Percentiles rank a stretch among this genome's conserved stretches.
phyloP scores from a whole-genome alignment of 1,140 invertebrate genomes.

The Orussus abietinus region DNA sequence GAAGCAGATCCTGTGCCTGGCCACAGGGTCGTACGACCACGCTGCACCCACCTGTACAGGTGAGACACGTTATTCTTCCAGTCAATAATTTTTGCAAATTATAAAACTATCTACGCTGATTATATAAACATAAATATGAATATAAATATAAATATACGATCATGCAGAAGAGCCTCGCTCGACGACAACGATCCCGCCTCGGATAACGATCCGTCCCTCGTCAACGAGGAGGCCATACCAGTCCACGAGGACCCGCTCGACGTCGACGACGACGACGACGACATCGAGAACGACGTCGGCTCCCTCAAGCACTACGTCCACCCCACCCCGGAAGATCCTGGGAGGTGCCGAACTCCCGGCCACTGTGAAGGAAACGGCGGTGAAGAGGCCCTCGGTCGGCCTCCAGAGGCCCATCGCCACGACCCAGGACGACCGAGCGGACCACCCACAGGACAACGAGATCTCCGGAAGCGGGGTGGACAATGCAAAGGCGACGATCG shows the following conservation, averaged over 20 bases:
- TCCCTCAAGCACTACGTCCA: conserved; percentile 17
- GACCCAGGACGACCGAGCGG: conserved; percentile 1
- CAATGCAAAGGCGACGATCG: conserved; percentile 51
- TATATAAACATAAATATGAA: conserved; percentile 7
- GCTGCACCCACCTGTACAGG: conserved; percentile 69
- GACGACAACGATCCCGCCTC: conserved; percentile 17
- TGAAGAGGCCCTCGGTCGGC: conserved; percentile 38
- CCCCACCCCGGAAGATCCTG: conserved; percentile 6
- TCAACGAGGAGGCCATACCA: conserved; percentile 32
- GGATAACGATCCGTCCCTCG: conserved; percentile 31
- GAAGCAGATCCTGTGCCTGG: conserved; percentile 65
- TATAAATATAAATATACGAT: background rate
- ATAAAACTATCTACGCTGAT: background rate
- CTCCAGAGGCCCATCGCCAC: conserved; percentile 30
- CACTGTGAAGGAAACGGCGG: conserved; percentile 38
- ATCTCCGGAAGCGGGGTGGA: conserved; percentile 56
- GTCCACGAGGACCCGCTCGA: conserved; percentile 37
- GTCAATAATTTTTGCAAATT: conserved; percentile 13
- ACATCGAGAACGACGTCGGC: conserved; percentile 35
- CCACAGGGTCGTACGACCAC: conserved; percentile 76
- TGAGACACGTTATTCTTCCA: conserved; percentile 43
- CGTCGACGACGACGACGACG: conserved; percentile 32
- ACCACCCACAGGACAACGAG: conserved; percentile 57
- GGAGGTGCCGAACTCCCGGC: conserved; percentile 34
- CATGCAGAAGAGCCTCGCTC: conserved; percentile 24